These are phyloP conservation scores for Polypedilum vanderplanki DNA, from an alignment of 1,140 invertebrate species.

Conservation along the genomic window DNA sequence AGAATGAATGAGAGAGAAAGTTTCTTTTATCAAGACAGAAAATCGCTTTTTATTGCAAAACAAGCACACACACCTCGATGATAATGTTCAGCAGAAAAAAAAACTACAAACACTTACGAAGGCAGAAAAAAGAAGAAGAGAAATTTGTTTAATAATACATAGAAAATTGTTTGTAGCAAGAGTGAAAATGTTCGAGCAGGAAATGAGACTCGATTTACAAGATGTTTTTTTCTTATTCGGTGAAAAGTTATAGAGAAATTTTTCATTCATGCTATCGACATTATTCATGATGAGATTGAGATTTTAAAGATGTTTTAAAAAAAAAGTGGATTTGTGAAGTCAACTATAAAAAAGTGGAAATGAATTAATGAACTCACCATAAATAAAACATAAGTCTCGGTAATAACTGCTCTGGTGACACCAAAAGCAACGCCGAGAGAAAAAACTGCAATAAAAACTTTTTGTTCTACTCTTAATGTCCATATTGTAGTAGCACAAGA, in stretches of 20 bases:
- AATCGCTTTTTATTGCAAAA: too few relatives aligned
- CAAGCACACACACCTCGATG: too few relatives aligned
- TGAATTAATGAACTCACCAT: conserved; percentile 13
- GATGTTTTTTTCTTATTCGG: neutral
- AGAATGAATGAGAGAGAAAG: too few relatives aligned
- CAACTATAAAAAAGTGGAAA: neutral
- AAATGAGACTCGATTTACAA: neutral
- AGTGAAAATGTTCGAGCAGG: neutral
- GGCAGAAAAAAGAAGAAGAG: too few relatives aligned
- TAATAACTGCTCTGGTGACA: neutral
- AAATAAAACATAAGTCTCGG: conserved; percentile 11
- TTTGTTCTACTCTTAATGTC: neutral
- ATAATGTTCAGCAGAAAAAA: too few relatives aligned
- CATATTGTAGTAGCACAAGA: neutral
- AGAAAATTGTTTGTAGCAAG: neutral
- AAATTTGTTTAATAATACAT: too few relatives aligned
- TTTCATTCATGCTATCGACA: too few relatives aligned
- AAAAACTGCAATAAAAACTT: neutral
- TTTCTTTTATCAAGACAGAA: too few relatives aligned
- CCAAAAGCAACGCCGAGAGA: neutral
- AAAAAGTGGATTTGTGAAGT: neutral
- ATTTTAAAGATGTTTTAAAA: neutral
- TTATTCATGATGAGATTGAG: neutral
- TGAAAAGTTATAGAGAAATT: too few relatives aligned
- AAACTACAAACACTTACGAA: too few relatives aligned